These are phyloP conservation scores for Charanyca ferruginea DNA, from an alignment of 2,888 invertebrate species.

Conservation along the genomic window DNA sequence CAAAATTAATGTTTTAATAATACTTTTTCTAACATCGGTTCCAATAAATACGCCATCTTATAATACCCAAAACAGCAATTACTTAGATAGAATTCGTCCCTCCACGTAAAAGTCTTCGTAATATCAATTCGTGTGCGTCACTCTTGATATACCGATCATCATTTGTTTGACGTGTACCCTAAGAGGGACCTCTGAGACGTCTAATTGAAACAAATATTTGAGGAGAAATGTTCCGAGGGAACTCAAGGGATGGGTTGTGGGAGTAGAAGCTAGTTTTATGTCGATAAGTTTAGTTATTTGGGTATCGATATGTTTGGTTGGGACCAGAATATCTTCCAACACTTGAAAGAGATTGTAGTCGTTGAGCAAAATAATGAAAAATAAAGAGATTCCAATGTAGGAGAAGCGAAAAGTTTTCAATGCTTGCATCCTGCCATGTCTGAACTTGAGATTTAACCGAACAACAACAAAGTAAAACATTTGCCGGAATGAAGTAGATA, in stretches of 20 bases:
- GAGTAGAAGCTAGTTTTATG: constrained; percentile 38
- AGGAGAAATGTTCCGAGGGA: constrained; percentile 73
- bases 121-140: constrained; percentile 72
- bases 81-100: constrained; percentile 31
- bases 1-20: too few species aligned
- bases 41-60: constrained; percentile 17
- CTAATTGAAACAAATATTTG: constrained; percentile 91
- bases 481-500: too few species aligned
- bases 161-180: constrained; percentile 80
- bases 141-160: constrained; percentile 81
- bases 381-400: too few species aligned
- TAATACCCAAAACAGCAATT: constrained; percentile 26
- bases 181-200: constrained; percentile 75
- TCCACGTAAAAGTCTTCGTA: constrained; percentile 52
- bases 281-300: constrained; percentile 40
- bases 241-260: constrained; percentile 46
- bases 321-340: too few species aligned
- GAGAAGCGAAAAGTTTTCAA: too few species aligned
- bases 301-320: constrained; percentile 42
- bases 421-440: too few species aligned
- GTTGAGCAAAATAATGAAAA: too few species aligned
- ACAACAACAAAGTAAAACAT: too few species aligned
- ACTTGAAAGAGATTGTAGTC: too few species aligned
- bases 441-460: too few species aligned
- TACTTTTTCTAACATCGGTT: not conserved